A percentile compares a stretch with the other conserved stretches of the same genome.
These are phyloP conservation scores for Epistrophella euchroma DNA, from an alignment of 2,888 invertebrate genomes.

Conservation along the genomic window DNA sequence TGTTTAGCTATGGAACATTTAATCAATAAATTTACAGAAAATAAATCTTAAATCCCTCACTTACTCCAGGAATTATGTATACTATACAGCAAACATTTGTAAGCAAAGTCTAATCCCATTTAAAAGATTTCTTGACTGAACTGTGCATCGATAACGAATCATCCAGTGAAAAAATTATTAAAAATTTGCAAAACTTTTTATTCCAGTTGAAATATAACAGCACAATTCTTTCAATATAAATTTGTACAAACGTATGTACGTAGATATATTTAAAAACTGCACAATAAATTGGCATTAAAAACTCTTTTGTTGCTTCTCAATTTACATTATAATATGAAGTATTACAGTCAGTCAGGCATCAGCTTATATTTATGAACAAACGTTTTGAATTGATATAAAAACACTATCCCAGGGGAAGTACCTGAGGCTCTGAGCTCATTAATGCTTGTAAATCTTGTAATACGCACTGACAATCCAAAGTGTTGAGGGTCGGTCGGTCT, in stretches of 20 bases:
- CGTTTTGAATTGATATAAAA: constrained; percentile 53
- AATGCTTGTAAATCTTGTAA: constrained; percentile 61
- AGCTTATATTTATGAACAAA: background rate
- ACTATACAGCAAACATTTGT: no score
- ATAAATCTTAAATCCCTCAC: no score
- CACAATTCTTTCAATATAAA: no score
- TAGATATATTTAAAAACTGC: background rate
- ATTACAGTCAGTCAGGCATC: constrained; percentile 2
- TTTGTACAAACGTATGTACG: background rate
- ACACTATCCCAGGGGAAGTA: constrained; percentile 37
- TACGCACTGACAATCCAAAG: constrained; percentile 33
- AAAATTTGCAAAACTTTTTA: no score
- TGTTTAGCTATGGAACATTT: no score
- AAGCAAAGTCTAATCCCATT: no score
- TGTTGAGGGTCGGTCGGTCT: constrained; percentile 38
- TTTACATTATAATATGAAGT: constrained; percentile 16
- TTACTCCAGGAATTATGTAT: no score
- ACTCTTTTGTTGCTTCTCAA: constrained; percentile 44
- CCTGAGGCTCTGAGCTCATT: constrained; percentile 55
- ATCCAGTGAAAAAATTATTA: no score
- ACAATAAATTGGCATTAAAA: constrained; percentile 5
- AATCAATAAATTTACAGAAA: no score
- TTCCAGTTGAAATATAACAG: no score
- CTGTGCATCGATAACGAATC: no score
- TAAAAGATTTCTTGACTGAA: no score